Evolutionary conservation across 2,113 vertebrate species (phyloP).

Genomic region (Phoenicopterus ruber): DNA sequence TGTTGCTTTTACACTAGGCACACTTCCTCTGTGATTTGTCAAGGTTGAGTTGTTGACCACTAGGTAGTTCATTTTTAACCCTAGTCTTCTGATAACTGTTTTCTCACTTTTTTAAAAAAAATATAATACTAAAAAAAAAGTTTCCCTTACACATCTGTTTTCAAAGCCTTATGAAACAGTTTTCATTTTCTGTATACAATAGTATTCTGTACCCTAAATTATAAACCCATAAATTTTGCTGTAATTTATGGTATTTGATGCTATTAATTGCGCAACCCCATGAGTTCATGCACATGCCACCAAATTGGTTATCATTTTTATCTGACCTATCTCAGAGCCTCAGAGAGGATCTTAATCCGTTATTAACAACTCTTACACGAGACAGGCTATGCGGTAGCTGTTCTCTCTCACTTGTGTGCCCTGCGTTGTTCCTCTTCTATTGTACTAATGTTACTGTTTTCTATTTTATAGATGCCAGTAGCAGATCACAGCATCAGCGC

Average conservation of each 20-base stretch:
- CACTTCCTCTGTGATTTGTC: conserved; percentile 67
- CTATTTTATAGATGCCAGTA: conserved; percentile 33
- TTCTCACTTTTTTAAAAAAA: not conserved
- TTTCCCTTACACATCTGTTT: not conserved
- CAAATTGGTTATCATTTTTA: not conserved
- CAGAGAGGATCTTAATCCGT: not conserved
- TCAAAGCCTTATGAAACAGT: not conserved
- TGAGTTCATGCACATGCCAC: not conserved
- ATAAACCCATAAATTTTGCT: not conserved
- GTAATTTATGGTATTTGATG: not conserved
- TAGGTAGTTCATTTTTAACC: conserved; percentile 59
- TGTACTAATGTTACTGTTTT: not conserved
- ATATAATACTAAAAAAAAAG: not conserved
- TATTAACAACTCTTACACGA: not conserved
- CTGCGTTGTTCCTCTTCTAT: not conserved
- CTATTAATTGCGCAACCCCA: not conserved
- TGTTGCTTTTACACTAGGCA: conserved; percentile 49
- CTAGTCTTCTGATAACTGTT: not conserved
- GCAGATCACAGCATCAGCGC: not conserved
- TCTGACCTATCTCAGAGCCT: not conserved
- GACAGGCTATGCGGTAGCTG: not conserved
- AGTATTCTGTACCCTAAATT: not conserved
- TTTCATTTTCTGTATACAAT: not conserved
- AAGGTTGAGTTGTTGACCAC: conserved; percentile 38
- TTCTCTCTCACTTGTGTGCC: not conserved